A percentile compares a stretch with the other conserved stretches of the same genome.
Evolutionary conservation across 2,113 vertebrate genomes (phyloP).

Genomic region (Brevimyrus niger): DNA sequence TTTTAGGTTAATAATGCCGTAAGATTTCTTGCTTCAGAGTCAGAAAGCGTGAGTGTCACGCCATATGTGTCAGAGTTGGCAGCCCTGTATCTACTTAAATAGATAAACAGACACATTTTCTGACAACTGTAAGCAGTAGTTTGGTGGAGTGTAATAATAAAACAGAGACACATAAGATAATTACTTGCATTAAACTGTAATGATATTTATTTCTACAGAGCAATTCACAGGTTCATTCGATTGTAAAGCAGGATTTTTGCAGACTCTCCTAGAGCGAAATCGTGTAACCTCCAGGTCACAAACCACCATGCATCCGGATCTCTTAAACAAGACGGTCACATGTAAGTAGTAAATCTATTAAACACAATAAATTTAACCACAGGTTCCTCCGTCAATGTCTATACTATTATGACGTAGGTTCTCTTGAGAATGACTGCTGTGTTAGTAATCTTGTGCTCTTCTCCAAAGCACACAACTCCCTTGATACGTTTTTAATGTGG

Average conservation of each 20-base stretch:
- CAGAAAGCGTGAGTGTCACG: too few relatives aligned
- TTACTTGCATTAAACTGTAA: not conserved
- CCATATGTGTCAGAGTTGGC: too few relatives aligned
- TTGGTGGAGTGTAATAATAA: not conserved
- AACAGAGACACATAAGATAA: not conserved
- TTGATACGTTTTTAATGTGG: not conserved
- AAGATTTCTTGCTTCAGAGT: too few relatives aligned
- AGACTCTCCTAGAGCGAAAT: not conserved
- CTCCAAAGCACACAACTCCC: not conserved
- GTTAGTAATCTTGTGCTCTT: not conserved
- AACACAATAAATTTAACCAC: not conserved
- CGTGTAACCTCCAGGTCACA: not conserved
- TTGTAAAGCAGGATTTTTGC: not conserved
- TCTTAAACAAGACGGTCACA: not conserved
- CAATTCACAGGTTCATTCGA: not conserved
- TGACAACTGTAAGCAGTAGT: not conserved
- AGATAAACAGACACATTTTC: not conserved
- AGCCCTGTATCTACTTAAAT: not conserved
- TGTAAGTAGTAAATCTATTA: not conserved
- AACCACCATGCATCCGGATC: not conserved
- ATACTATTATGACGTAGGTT: not conserved
- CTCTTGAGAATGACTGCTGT: not conserved
- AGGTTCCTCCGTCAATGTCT: not conserved
- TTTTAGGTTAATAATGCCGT: too few relatives aligned
- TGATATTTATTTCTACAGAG: not conserved